A percentile compares a stretch with the other conserved stretches of the same genome.
Evolutionary conservation across 2,113 vertebrate species (phyloP).

Genomic region (Tautogolabrus adspersus): DNA sequence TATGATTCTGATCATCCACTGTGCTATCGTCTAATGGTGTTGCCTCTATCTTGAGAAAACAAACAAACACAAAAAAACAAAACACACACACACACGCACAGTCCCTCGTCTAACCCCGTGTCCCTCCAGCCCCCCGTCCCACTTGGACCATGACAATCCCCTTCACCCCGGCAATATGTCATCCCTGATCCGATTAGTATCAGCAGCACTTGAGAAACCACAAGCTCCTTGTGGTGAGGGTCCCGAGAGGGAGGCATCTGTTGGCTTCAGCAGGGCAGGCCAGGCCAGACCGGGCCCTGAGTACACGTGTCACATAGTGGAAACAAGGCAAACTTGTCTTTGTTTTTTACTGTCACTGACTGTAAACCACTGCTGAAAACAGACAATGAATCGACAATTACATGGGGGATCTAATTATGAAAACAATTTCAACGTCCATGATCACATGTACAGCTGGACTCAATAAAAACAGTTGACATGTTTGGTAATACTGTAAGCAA

Average conservation of each 20-base stretch:
- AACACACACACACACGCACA: conserved; percentile 10
- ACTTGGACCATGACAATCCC: conserved; percentile 87
- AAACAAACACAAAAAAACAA: too few relatives aligned
- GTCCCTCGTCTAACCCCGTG: conserved; percentile 38
- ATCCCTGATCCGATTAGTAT: conserved; percentile 93
- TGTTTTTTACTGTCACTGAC: neutral
- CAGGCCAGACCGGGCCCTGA: neutral
- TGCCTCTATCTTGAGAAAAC: neutral
- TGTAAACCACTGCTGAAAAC: neutral
- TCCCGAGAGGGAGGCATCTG: conserved; percentile 77
- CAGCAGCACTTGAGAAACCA: conserved; percentile 88
- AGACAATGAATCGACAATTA: neutral
- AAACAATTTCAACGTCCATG: neutral
- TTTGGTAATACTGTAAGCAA: neutral
- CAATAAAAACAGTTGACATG: neutral
- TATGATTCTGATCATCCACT: too few relatives aligned
- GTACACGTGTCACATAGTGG: conserved; percentile 9
- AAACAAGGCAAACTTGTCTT: conserved; percentile 22
- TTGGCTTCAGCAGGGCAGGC: conserved; percentile 44
- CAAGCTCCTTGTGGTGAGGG: conserved; percentile 70
- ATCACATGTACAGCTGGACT: conserved; percentile 16
- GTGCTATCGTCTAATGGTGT: neutral
- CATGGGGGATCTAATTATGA: neutral
- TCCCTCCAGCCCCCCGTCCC: conserved; percentile 48
- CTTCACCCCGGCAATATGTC: conserved; percentile 89